Conservation (phyloP, 92 coral and sea anemone genomes). For the Diadumene lineata region DNA sequence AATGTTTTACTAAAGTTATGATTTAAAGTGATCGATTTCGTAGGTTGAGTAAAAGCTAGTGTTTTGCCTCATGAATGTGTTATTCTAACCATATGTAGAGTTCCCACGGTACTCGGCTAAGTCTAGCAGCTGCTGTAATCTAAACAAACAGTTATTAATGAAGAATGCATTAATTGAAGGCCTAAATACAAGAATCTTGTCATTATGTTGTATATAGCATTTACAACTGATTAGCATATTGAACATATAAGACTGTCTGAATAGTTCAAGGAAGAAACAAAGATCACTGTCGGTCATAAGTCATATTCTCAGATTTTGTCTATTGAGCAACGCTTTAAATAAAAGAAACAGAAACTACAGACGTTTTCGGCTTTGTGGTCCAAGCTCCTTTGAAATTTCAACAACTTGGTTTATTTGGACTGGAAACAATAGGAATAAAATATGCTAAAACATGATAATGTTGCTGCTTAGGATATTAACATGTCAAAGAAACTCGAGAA, state of each 20-base stretch:
- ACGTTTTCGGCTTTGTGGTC: conserved; percentile 33
- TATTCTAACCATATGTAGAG: conserved; percentile 61
- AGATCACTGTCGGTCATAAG: not conserved
- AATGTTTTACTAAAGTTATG: conserved; percentile 8
- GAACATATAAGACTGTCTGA: conserved; percentile 41
- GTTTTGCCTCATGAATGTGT: conserved; percentile 43
- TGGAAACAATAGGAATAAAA: conserved; percentile 29
- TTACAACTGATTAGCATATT: conserved; percentile 83
- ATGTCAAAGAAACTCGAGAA: conserved; percentile 45
- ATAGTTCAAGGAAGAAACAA: conserved; percentile 29
- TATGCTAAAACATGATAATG: conserved; percentile 43
- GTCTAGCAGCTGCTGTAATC: conserved; percentile 79
- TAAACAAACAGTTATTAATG: conserved; percentile 83
- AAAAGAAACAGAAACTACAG: conserved; percentile 34
- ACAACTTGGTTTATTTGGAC: conserved; percentile 32
- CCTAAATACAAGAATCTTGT: conserved; percentile 63
- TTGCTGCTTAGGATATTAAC: conserved; percentile 34
- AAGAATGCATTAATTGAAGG: conserved; percentile 80
- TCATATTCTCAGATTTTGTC: conserved; percentile 5
- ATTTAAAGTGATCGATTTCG: conserved; percentile 14
- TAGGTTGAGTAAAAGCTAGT: conserved; percentile 18
- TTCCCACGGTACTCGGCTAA: conserved; percentile 84
- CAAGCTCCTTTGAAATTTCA: conserved; percentile 33
- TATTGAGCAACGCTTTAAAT: conserved; percentile 26
- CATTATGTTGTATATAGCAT: conserved; percentile 62